A percentile compares a stretch with the other conserved stretches of the same genome.
Conservation (phyloP, 2,888 invertebrate genomes). For the Scaeva pyrastri region DNA sequence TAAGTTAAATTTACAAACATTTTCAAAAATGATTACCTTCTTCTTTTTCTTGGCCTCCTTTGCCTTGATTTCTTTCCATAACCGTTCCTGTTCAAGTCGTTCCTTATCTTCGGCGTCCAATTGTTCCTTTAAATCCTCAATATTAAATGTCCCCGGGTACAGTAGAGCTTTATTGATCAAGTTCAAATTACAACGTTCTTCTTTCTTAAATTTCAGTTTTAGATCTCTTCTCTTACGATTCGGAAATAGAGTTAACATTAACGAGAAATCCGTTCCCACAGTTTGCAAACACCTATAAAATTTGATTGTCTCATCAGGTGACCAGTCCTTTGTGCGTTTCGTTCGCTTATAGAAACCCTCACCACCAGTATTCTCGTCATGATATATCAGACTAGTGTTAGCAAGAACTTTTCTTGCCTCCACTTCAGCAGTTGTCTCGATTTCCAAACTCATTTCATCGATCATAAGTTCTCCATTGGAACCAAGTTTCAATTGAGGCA, state of each 20-base stretch:
- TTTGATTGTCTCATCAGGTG: slow-evolving; percentile 91
- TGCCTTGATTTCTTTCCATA: slow-evolving; percentile 78
- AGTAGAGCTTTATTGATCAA: slow-evolving; percentile 91
- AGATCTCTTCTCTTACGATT: slow-evolving; percentile 91
- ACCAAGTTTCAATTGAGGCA: slow-evolving; percentile 93
- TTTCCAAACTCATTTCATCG: slow-evolving; percentile 92
- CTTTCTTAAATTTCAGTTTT: slow-evolving; percentile 96
- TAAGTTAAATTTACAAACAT: too few relatives aligned
- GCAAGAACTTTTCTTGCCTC: slow-evolving; percentile 87
- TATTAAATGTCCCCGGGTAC: slow-evolving; percentile 89
- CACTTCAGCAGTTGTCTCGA: slow-evolving; percentile 88
- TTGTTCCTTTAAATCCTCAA: slow-evolving; percentile 86
- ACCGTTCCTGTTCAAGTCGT: slow-evolving; percentile 77
- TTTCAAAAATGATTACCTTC: slow-evolving; percentile 79
- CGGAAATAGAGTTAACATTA: slow-evolving; percentile 94
- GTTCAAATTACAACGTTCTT: slow-evolving; percentile 90
- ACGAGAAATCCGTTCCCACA: slow-evolving; percentile 95
- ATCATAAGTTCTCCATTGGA: slow-evolving; percentile 93
- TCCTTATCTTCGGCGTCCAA: slow-evolving; percentile 84
- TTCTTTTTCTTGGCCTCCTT: slow-evolving; percentile 77
- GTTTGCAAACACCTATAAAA: slow-evolving; percentile 96
- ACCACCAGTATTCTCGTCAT: slow-evolving; percentile 85
- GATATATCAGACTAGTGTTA: slow-evolving; percentile 87
- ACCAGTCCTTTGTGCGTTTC: slow-evolving; percentile 90
- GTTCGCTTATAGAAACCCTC: slow-evolving; percentile 88